Conservation (phyloP, 2,888 invertebrate genomes). For the Salticus scenicus region DNA sequence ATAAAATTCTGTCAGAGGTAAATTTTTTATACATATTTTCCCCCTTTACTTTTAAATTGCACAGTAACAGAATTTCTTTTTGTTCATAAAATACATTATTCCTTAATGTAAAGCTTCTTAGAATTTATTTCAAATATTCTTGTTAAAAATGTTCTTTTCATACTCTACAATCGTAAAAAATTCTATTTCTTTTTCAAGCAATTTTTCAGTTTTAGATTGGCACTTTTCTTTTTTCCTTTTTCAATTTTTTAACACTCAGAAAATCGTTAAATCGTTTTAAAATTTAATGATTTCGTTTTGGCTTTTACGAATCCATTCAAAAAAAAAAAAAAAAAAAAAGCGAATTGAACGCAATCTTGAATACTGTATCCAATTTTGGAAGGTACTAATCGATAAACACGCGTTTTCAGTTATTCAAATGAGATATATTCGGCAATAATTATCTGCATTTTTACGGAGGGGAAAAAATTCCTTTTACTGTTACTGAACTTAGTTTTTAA, state of each 20-base stretch:
- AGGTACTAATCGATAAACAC: background rate
- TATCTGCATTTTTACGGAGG: background rate
- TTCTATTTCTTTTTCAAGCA: background rate
- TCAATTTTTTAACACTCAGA: background rate
- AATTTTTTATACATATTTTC: too few relatives aligned
- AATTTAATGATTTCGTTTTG: conserved; percentile 3
- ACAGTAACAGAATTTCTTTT: too few relatives aligned
- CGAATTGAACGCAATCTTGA: background rate
- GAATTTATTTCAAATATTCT: too few relatives aligned
- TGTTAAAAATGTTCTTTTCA: conserved; percentile 2
- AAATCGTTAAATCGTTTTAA: conserved; percentile 4
- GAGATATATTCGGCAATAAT: conserved; percentile 1
- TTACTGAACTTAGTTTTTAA: background rate
- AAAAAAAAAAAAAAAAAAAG: too few relatives aligned
- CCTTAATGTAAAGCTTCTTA: too few relatives aligned
- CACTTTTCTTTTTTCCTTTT: background rate
- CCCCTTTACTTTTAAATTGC: too few relatives aligned
- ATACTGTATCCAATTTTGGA: conserved; percentile 4
- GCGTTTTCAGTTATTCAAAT: background rate
- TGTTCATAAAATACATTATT: too few relatives aligned
- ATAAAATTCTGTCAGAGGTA: too few relatives aligned
- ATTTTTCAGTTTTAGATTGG: background rate
- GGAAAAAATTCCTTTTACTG: background rate
- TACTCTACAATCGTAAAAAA: background rate
- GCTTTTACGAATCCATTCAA: background rate